phyloP scores from a whole-genome alignment of 1,140 invertebrate genomes.

The Drosophila funebris region DNA sequence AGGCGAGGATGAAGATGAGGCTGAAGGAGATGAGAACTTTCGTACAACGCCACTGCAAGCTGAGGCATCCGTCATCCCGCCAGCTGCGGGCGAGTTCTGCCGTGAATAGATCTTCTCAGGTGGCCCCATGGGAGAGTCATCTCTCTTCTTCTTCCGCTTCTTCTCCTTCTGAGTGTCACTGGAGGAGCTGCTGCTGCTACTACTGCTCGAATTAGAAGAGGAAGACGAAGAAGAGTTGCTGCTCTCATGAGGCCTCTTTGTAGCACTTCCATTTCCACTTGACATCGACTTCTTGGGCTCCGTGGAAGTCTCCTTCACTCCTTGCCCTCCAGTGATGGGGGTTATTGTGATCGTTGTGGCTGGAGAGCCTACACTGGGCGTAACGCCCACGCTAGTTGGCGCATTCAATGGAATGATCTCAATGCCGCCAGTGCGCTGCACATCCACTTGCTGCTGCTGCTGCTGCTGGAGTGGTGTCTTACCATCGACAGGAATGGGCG shows the following conservation, averaged over 20 bases:
- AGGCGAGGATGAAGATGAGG: constrained; percentile 85
- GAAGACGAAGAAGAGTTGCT: constrained; percentile 29
- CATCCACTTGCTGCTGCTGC: constrained; percentile 55
- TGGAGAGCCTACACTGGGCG: constrained; percentile 34
- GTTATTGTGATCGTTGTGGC: constrained; percentile 90
- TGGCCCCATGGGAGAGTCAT: constrained; percentile 91
- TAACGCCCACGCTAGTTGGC: constrained; percentile 22
- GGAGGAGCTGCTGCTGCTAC: constrained; percentile 19
- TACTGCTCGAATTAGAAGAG: constrained; percentile 77
- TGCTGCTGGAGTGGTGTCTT: constrained; percentile 25
- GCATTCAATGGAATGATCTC: constrained; percentile 86
- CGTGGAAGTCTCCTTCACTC: constrained; percentile 43
- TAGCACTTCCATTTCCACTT: constrained; percentile 29
- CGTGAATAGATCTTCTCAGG: constrained; percentile 88
- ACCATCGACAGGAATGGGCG: constrained; percentile 65
- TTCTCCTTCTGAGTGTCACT: constrained; percentile 89
- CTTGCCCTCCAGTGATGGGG: constrained; percentile 86
- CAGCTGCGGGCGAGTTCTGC: constrained; percentile 74
- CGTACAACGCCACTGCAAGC: constrained; percentile 54
- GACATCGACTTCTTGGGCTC: constrained; percentile 23
- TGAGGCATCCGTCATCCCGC: constrained; percentile 70
- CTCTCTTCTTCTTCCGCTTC: constrained; percentile 90
- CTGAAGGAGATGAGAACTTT: constrained; percentile 72
- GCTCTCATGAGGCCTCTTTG: constrained; percentile 59
- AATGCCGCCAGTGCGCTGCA: constrained; percentile 69